Evolutionary conservation across 2,888 invertebrate genomes (phyloP).

Genomic region (Thera obeliscata): DNA sequence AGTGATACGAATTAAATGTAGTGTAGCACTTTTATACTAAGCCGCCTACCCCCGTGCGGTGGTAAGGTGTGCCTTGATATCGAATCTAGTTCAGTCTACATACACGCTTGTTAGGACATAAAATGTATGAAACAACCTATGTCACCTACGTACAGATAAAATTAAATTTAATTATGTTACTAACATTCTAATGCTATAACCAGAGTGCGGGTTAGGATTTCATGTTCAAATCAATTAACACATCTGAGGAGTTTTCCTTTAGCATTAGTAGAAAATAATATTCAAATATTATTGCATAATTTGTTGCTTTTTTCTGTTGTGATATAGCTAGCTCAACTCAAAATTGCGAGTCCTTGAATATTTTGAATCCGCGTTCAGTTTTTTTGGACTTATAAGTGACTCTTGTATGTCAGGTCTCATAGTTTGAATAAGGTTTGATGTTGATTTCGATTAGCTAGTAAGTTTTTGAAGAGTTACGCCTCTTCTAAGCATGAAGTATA

Average conservation of each 20-base stretch:
- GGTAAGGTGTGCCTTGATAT: constrained; percentile 42
- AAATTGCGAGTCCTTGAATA: too few species aligned
- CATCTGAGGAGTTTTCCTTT: constrained; percentile 13
- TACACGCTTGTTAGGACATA: constrained; percentile 37
- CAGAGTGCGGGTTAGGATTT: constrained; percentile 16
- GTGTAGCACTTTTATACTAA: constrained; percentile 74
- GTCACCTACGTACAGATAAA: constrained; percentile 24
- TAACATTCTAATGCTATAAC: constrained; percentile 23
- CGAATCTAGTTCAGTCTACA: constrained; percentile 49
- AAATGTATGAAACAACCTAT: constrained; percentile 34
- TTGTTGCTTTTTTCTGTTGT: not conserved
- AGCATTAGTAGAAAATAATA: not conserved
- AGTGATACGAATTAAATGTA: constrained; percentile 71
- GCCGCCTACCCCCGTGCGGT: constrained; percentile 68
- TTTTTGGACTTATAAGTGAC: too few species aligned
- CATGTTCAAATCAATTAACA: constrained; percentile 21
- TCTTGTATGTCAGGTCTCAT: too few species aligned
- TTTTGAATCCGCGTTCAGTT: too few species aligned
- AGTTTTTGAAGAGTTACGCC: too few species aligned
- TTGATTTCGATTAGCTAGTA: too few species aligned
- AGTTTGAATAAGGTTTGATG: too few species aligned
- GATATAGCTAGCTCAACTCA: not conserved
- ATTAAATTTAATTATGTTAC: constrained; percentile 31
- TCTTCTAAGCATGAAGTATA: too few species aligned
- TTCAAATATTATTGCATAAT: not conserved